Evolutionary conservation across 53 echinoderm and acorn worm genomes (phyloP).

Genomic region (Crossaster papposus): DNA sequence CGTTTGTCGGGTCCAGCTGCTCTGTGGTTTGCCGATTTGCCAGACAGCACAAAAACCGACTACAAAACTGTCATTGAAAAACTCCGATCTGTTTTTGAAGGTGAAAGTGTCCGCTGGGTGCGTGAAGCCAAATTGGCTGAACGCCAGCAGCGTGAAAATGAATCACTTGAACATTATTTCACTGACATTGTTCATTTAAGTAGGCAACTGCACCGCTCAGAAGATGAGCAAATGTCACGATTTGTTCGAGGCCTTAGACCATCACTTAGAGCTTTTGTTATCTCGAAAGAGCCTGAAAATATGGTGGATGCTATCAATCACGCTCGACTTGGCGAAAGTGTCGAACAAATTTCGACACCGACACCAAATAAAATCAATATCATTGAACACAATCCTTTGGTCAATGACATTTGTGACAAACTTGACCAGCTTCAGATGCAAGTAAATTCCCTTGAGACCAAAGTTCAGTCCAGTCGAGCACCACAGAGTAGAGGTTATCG

Average conservation of each 20-base stretch:
- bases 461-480: background rate
- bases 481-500: background rate
- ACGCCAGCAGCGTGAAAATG: background rate
- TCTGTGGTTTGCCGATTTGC: too few relatives aligned
- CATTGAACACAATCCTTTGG: background rate
- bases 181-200: background rate
- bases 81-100: background rate
- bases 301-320: background rate
- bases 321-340: background rate
- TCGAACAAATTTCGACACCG: slow-evolving; percentile 4
- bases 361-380: background rate
- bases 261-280: slow-evolving; percentile 5
- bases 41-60: too few relatives aligned
- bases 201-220: slow-evolving; percentile 1
- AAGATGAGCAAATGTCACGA: slow-evolving; percentile 18
- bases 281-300: slow-evolving; percentile 7
- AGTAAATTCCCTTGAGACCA: background rate
- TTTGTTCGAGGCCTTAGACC: slow-evolving; percentile 13
- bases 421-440: background rate
- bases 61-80: too few relatives aligned
- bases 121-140: slow-evolving; percentile 10
- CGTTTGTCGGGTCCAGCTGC: too few relatives aligned
- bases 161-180: background rate
- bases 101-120: slow-evolving; percentile 20
- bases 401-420: background rate